Conservation (phyloP, 2,113 vertebrate genomes). For the Ptyas mucosa region DNA sequence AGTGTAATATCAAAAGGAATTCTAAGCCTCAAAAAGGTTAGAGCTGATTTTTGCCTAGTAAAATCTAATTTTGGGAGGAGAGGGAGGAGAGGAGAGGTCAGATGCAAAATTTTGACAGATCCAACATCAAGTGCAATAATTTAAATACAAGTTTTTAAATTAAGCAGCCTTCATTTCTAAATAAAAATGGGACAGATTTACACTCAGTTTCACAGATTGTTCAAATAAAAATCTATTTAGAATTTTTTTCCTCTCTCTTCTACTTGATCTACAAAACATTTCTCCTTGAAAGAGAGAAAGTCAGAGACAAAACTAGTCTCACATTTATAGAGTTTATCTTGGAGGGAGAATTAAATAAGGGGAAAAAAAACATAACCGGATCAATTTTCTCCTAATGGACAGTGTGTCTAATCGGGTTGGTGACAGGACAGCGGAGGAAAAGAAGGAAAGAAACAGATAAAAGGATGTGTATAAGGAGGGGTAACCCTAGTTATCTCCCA, state of each 20-base stretch:
- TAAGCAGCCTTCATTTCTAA: background rate
- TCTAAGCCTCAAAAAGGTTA: background rate
- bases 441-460: background rate
- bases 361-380: background rate
- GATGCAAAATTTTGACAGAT: background rate
- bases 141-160: background rate
- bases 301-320: background rate
- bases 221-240: background rate
- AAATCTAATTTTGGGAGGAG: background rate
- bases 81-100: background rate
- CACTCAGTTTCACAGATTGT: background rate
- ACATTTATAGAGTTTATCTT: background rate
- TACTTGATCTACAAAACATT: background rate
- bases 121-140: background rate
- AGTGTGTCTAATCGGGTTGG: background rate
- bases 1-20: background rate
- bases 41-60: background rate
- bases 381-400: background rate
- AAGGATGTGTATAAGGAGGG: background rate
- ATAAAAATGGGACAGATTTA: background rate
- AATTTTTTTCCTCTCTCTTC: background rate
- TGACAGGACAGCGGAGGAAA: background rate
- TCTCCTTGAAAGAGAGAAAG: background rate
- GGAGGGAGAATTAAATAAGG: background rate
- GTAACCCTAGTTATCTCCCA: background rate